Conservation (phyloP, 1,140 invertebrate genomes). For the Drosophila santomea region DNA sequence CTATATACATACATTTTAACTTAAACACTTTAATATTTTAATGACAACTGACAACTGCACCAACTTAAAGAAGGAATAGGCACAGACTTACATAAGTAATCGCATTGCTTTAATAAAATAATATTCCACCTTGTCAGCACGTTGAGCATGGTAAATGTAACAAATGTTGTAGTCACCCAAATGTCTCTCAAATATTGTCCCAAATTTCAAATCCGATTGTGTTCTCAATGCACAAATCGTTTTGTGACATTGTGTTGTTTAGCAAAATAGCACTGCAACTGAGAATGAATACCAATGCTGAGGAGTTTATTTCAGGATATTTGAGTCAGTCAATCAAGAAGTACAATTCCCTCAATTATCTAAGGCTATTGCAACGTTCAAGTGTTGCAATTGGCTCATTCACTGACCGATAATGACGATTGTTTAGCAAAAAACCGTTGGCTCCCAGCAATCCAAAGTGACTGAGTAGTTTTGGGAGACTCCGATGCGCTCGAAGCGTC, state of each 20-base stretch:
- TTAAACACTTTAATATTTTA: no score
- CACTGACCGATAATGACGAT: constrained; percentile 1
- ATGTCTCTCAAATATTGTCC: not conserved
- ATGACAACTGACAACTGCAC: no score
- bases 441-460: constrained; percentile 2
- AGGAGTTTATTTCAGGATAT: not conserved
- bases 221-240: not conserved
- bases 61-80: no score
- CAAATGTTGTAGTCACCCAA: not conserved
- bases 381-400: not conserved
- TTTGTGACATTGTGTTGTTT: not conserved
- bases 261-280: not conserved
- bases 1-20: no score
- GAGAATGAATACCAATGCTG: not conserved
- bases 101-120: no score
- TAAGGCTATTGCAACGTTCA: constrained; percentile 1
- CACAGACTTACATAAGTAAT: no score
- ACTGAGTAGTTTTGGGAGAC: not conserved
- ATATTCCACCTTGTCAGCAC: no score
- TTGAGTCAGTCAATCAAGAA: constrained; percentile 1
- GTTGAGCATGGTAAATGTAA: not conserved
- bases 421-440: not conserved
- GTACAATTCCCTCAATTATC: not conserved
- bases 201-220: not conserved
- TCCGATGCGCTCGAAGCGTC: constrained; percentile 3